A percentile compares a stretch with the other conserved stretches of the same genome.
These are phyloP conservation scores for Eupithecia abbreviata DNA, from an alignment of 2,888 invertebrate genomes.

Conservation along the genomic window DNA sequence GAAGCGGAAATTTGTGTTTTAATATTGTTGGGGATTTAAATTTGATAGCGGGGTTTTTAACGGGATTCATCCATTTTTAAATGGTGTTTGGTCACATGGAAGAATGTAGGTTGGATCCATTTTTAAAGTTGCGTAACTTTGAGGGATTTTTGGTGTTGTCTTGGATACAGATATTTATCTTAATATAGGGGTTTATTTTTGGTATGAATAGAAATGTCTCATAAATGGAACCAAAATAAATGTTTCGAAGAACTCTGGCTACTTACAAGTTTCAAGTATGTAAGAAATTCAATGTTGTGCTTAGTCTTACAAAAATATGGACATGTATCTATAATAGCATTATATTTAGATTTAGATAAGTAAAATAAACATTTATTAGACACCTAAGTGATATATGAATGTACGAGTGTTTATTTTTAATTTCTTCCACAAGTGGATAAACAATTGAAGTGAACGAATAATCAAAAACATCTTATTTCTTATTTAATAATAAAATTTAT, in stretches of 20 bases:
- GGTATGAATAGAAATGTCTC: neutral
- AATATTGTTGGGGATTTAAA: slow-evolving; percentile 32
- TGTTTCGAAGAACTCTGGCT: slow-evolving; percentile 18
- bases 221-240: slow-evolving; percentile 20
- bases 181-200: neutral
- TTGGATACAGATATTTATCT: neutral
- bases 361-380: too few species aligned
- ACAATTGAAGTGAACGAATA: too few species aligned
- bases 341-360: too few species aligned
- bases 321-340: too few species aligned
- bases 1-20: slow-evolving; percentile 37
- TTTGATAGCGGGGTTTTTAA: slow-evolving; percentile 11
- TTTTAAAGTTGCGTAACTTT: neutral
- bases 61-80: slow-evolving; percentile 16
- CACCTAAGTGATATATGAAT: too few species aligned
- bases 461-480: too few species aligned
- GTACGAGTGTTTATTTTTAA: too few species aligned
- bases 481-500: too few species aligned
- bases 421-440: too few species aligned
- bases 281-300: too few species aligned
- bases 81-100: neutral
- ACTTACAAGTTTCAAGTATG: neutral
- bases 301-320: too few species aligned
- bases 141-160: neutral
- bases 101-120: neutral